Percentiles rank a stretch among this genome's conserved stretches.
These are phyloP conservation scores for Melierax canorus DNA, from an alignment of 2,113 vertebrate species.

Conservation along the genomic window DNA sequence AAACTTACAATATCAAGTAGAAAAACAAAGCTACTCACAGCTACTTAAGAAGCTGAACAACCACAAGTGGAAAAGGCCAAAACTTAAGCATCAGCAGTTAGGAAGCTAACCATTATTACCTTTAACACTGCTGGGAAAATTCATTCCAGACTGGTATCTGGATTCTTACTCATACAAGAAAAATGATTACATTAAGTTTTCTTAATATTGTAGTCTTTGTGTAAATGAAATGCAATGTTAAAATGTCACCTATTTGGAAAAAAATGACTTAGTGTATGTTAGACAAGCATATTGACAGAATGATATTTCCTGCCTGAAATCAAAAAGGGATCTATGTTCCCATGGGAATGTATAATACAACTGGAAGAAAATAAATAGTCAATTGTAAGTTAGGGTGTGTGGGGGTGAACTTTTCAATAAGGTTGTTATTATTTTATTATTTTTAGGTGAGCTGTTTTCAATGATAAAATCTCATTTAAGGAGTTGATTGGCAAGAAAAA, in stretches of 20 bases:
- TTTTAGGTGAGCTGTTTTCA: slow-evolving; percentile 9
- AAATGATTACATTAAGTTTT: slow-evolving; percentile 46
- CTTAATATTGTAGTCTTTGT: slow-evolving; percentile 50
- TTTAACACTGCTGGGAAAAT: slow-evolving; percentile 35
- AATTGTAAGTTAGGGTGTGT: not conserved
- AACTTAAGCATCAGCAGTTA: slow-evolving; percentile 14
- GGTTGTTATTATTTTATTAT: slow-evolving; percentile 2
- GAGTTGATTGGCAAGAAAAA: slow-evolving; percentile 11
- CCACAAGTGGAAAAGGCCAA: slow-evolving; percentile 11
- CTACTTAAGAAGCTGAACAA: not conserved
- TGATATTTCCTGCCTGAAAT: slow-evolving; percentile 62
- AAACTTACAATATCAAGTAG: not conserved
- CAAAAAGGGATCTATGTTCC: slow-evolving; percentile 47
- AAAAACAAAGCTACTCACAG: slow-evolving; percentile 6
- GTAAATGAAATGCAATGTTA: slow-evolving; percentile 40
- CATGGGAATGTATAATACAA: slow-evolving; percentile 32
- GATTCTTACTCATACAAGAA: slow-evolving; percentile 50
- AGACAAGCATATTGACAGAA: slow-evolving; percentile 52
- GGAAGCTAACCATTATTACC: slow-evolving; percentile 31
- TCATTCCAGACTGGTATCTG: slow-evolving; percentile 49
- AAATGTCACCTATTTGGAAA: slow-evolving; percentile 53
- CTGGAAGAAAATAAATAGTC: slow-evolving; percentile 57
- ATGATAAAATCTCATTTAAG: slow-evolving; percentile 15
- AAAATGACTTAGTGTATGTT: slow-evolving; percentile 34
- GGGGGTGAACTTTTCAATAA: not conserved